Evolutionary conservation across 1,140 invertebrate species (phyloP), one percentile per base, ranked within the genome.

Genomic region (Galendromus occidentalis): DNA sequence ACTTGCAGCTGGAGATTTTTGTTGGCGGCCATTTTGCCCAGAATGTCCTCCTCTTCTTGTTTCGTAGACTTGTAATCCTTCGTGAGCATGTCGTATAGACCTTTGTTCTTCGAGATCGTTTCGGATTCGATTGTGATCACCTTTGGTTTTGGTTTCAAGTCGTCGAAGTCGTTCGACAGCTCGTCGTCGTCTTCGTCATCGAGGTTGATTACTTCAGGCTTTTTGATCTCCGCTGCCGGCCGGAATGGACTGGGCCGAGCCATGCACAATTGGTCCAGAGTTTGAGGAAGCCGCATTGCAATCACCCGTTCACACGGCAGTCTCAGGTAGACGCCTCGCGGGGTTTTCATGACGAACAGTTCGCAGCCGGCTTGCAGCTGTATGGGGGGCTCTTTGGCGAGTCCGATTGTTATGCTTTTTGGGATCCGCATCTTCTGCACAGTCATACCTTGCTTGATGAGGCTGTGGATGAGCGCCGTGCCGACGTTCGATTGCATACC

Each of bases 261-360:
- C 66, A 68, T 25, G 66, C 66, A 41, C 59, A 67, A 41, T 69
- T 69, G 33, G 64, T 67, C 45, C 7, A 69, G 64, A 20, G 69
- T 71, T 17, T 66, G 68, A 12, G 74, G 73, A 1, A 73, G 86
- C 69, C 86, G 81, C 67, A 94, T 92, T n/a, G 91, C 89, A 72
- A 94, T 92, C 66, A 95, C 91, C 78, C 92, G 92, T n/a, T 90
- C 89, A 72, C 89, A 90, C 72, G 90, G 88, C 25, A 93, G 78
- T 69, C 93, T 86, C 83, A 96, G 89, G 75, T 94, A 95, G 67
- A 95, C 91, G 39, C 91, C 91, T 77, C 93, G 93, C 0, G 88
- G 86, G 18, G 89, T 93, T 74, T 92, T 92, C 1, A 96, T 79
- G 2, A 96, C 88, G 80, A 93, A 85, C 0, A 96, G 88, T 69